Conservation (phyloP, 2,113 vertebrate species). For the Mobula hypostoma region DNA sequence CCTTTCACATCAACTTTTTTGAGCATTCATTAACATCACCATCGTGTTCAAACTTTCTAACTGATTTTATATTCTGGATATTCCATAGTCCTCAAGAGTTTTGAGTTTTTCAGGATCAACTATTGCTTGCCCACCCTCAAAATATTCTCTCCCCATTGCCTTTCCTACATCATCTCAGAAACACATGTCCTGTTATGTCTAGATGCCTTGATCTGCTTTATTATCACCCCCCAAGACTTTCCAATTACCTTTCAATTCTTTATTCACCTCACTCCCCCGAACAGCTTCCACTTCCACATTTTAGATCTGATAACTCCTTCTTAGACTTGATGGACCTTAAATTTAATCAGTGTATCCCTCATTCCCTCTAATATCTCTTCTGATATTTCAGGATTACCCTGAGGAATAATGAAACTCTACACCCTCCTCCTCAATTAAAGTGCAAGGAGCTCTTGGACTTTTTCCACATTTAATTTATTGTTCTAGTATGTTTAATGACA, state of each 20-base stretch:
- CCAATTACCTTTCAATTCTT: neutral
- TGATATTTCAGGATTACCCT: neutral
- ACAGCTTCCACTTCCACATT: neutral
- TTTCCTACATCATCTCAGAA: neutral
- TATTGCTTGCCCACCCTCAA: neutral
- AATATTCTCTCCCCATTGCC: neutral
- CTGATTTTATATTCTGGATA: neutral
- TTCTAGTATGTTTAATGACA: slow-evolving; percentile 8
- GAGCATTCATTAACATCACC: neutral
- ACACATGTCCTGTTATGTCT: neutral
- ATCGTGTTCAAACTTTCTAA: neutral
- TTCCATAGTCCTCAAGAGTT: neutral
- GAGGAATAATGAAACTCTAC: no score
- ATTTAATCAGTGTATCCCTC: neutral
- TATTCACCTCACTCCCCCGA: neutral
- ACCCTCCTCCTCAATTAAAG: neutral
- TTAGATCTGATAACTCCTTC: neutral
- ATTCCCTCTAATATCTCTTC: neutral
- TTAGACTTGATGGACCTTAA: neutral
- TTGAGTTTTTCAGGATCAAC: neutral
- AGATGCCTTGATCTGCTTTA: neutral
- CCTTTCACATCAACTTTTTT: neutral
- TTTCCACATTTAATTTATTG: slow-evolving; percentile 6
- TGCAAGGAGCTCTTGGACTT: neutral
- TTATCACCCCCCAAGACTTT: neutral